A percentile compares a stretch with the other conserved stretches of the same genome.
Evolutionary conservation across 2,113 vertebrate species (phyloP).

Genomic region (Haemorhous mexicanus): DNA sequence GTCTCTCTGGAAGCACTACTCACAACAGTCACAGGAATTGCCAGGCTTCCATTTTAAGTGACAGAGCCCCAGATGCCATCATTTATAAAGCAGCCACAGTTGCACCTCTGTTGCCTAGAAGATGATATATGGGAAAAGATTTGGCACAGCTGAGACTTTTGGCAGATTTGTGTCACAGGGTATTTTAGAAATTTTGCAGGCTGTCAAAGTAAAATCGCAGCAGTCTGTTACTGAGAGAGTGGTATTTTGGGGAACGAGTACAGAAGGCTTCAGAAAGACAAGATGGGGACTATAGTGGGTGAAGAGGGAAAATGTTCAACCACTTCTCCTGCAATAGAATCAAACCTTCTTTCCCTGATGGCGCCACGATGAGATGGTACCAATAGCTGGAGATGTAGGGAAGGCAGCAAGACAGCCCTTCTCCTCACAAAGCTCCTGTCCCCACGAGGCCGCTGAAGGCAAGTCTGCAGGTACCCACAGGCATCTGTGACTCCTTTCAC

Average conservation of each 20-base stretch:
- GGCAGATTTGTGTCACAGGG: neutral
- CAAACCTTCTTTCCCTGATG: neutral
- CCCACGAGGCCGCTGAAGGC: neutral
- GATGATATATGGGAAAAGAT: neutral
- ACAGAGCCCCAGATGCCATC: neutral
- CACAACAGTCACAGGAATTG: neutral
- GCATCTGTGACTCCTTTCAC: neutral
- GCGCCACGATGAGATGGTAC: neutral
- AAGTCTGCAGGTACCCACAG: neutral
- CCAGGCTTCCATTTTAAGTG: neutral
- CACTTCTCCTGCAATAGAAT: neutral
- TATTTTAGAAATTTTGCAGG: slow-evolving; percentile 7
- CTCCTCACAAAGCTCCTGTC: neutral
- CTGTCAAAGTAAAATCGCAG: neutral
- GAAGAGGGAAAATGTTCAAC: neutral
- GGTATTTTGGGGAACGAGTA: neutral
- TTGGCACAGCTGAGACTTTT: neutral
- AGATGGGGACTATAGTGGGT: neutral
- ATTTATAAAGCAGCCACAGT: neutral
- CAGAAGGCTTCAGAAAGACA: neutral
- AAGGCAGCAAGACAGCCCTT: neutral
- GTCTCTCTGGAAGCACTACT: neutral
- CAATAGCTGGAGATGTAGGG: neutral
- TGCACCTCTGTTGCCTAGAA: neutral
- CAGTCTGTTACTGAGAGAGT: neutral